A percentile compares a stretch with the other conserved stretches of the same genome.
Conservation (phyloP, 2,797 vertebrate genomes). For the Dromococcyx pavoninus region DNA sequence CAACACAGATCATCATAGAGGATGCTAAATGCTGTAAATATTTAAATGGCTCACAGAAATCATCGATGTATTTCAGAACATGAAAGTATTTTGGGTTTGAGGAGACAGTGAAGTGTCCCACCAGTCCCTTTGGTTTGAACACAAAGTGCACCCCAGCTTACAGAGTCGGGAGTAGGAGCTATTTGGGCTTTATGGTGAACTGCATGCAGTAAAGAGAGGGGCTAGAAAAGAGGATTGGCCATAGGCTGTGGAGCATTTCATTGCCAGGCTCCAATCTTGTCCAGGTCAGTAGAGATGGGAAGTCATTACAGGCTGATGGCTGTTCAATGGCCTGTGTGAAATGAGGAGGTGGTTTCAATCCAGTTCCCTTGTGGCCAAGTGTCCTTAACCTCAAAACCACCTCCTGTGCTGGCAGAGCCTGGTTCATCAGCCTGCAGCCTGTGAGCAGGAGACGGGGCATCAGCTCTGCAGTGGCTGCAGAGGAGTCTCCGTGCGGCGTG, state of each 20-base stretch:
- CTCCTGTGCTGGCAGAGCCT: not conserved
- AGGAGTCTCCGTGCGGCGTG: not conserved
- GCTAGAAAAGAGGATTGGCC: not conserved
- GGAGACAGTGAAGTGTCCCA: not conserved
- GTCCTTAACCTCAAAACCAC: not conserved
- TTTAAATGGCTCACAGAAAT: not conserved
- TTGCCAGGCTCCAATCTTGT: not conserved
- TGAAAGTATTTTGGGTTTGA: not conserved
- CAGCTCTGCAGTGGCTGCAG: not conserved
- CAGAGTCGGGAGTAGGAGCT: not conserved
- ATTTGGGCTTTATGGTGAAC: not conserved
- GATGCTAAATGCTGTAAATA: not conserved
- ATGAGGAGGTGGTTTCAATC: not conserved
- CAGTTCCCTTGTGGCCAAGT: not conserved
- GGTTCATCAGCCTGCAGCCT: not conserved
- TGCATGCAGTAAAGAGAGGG: not conserved
- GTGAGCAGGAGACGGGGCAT: not conserved
- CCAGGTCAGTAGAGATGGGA: not conserved
- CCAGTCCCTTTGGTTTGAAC: not conserved
- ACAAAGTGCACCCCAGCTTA: not conserved
- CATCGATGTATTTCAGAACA: not conserved
- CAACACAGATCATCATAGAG: not conserved
- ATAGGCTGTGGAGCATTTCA: not conserved
- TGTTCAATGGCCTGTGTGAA: not conserved
- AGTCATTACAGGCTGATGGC: not conserved